phyloP scores from a whole-genome alignment of 2,797 vertebrate species.

The Enteromius trimaculatus region DNA sequence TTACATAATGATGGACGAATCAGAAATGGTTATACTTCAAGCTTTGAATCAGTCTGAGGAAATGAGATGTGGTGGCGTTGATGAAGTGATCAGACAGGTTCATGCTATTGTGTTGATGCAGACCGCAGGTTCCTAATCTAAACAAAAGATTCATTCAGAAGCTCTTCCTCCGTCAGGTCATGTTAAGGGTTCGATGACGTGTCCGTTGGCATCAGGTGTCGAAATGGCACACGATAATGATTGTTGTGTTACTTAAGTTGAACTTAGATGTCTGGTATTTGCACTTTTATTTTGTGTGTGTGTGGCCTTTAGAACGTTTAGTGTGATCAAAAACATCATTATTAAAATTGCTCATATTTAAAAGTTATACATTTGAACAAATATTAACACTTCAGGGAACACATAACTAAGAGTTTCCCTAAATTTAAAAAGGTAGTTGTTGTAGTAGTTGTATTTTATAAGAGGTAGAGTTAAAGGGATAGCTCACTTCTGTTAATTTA shows the following conservation, averaged over 20 bases:
- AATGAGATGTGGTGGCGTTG: background rate
- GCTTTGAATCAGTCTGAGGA: background rate
- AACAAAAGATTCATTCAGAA: slow-evolving; percentile 30
- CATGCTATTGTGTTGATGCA: background rate
- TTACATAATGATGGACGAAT: slow-evolving; percentile 11
- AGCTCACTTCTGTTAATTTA: too few species aligned
- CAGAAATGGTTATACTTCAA: background rate
- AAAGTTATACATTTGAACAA: background rate
- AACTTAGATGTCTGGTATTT: background rate
- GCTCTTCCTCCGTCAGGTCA: background rate
- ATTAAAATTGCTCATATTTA: background rate
- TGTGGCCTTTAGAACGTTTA: background rate
- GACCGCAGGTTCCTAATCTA: background rate
- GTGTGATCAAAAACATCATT: background rate
- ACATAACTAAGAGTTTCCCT: too few species aligned
- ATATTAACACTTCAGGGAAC: background rate
- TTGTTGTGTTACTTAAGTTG: background rate
- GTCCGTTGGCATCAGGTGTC: slow-evolving; percentile 19
- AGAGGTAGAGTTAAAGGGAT: background rate
- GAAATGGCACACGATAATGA: background rate
- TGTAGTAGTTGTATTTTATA: too few species aligned
- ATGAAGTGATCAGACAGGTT: slow-evolving; percentile 29
- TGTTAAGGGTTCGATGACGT: slow-evolving; percentile 10
- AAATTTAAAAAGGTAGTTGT: too few species aligned
- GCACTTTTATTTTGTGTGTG: background rate